Evolutionary conservation across 2,888 invertebrate genomes (phyloP), one percentile per base, ranked within the genome.

Genomic region (Chrysodeixis includens): DNA sequence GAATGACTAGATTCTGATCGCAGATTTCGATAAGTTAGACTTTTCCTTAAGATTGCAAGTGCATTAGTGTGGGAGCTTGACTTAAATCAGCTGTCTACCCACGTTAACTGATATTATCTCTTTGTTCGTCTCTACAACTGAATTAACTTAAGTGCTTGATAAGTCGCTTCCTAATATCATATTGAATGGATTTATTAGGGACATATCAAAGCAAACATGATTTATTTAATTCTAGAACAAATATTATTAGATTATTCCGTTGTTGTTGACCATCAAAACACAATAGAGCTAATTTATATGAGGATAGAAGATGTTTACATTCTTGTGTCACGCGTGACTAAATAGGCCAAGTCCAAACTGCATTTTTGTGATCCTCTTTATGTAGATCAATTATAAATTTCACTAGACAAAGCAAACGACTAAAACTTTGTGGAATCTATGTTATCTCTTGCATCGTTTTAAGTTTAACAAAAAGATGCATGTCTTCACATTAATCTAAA

Each of bases 231-330:
- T 5, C n/a, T n/a, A 6, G 5, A n/a, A 1, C 5, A n/a, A 40
- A 40, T 35, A n/a, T 4, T 5, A 35, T 35, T 1, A 14, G 12
- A 14, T 35, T 0, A 35, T 14, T 35, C 35, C 1, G 0, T 35
- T n/a, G n/a, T n/a, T 40, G 1, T 40, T n/a, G 40, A 40, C 40
- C 40, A n/a, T 40, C 40, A n/a, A 40, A 35, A 40, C n/a, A 40
- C 40, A n/a, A 40, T 6, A 40, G n/a, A 40, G n/a, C 14, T 40
- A 4, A 5, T 40, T n/a, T n/a, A 40, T n/a, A 40, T 40, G 1
- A n/a, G n/a, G 40, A 40, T 40, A 40, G 40, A 40, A 40, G 40
- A n/a, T 40, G 40, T 40, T 40, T 40, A 40, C n/a, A 40, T 40
- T 40, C 40, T 40, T n/a, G 6, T 40, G n/a, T 40, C 40, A 40